Base-by-base conservation (phyloP, 1,140 invertebrate genomes). In the Nasonia giraulti region DNA sequence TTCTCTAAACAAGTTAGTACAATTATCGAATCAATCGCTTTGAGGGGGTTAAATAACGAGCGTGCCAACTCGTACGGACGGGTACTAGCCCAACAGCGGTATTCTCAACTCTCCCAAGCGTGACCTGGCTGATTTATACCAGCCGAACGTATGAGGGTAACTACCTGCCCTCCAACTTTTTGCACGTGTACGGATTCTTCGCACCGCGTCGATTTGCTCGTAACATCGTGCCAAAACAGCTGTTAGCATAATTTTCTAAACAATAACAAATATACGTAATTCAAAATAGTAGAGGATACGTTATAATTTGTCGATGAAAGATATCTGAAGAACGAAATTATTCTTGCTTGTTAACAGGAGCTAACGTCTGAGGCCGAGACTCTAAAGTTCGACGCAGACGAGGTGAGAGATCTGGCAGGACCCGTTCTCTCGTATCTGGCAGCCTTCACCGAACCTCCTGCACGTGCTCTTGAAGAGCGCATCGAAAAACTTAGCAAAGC, bases 371-470 rank as follows among this genome's bases (percentile, higher is more conserved):
- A 96, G 91, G 94, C 94, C 76, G 94, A 95, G 86, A 92, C 93
- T 27, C 87, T 94, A 12, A 91, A 92, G 87, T 91, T 93, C 4
- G 88, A 90, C 44, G 89, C 93, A 12, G 91, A 93, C 20, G 93
- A 95, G 44, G 89, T 94, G 3, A 88, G 91, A 84, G 88, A 88
- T 12, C 90, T 94, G 76, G 92, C 93, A 4, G 91, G 90, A 50
- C 94, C 94, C 20, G 94, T 96, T 11, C 89, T 96, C 0, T 91
- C 93, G 2, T 95, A 96, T 86, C 91, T 96, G 74, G 93, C 93
- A 86, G 93, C 93, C 0, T 94, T 94, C 87, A 94, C 95, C 23
- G 94, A 95, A 83, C 91, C 94, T 20, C 93, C 94, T 20, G 94
- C 95, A 11, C 91, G 92, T 50, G 93, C 93, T 4, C 93, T 95